Evolutionary conservation across 2,797 vertebrate species (phyloP).

Genomic region (Ctenosaura bakeri): DNA sequence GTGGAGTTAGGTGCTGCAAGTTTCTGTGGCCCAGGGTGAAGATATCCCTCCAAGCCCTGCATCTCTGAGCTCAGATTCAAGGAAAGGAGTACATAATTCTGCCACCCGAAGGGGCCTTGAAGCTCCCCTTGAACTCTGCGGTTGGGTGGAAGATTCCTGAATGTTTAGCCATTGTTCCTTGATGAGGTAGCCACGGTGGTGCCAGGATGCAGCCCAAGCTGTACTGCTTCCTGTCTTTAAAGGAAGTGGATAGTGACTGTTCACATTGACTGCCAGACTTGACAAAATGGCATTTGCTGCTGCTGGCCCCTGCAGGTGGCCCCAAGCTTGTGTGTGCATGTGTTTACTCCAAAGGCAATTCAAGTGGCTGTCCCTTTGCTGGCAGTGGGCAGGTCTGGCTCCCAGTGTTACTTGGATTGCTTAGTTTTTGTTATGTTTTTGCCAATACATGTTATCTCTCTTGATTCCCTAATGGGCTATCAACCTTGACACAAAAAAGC

Average conservation of each 20-base stretch:
- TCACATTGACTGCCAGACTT: neutral
- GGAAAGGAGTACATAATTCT: conserved; percentile 3
- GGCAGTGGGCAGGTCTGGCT: neutral
- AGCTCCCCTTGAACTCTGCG: conserved; percentile 9
- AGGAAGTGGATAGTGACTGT: conserved; percentile 1
- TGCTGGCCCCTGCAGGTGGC: neutral
- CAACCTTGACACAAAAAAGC: neutral
- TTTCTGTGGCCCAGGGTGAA: neutral
- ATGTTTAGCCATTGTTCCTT: neutral
- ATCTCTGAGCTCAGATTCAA: conserved; percentile 4
- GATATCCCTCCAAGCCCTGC: neutral
- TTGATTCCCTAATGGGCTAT: neutral
- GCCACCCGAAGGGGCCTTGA: neutral
- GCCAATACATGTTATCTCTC: conserved; percentile 3
- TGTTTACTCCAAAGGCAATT: conserved; percentile 7
- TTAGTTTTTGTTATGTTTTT: conserved; percentile 18
- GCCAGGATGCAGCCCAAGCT: neutral
- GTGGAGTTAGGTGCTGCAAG: neutral
- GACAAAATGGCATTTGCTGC: conserved; percentile 23
- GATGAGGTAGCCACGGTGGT: neutral
- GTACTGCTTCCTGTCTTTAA: conserved; percentile 23
- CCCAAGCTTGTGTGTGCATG: conserved; percentile 14
- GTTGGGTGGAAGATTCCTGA: neutral
- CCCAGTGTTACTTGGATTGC: neutral
- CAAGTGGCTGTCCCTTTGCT: conserved; percentile 18